Base-by-base conservation (phyloP, 2,888 invertebrate genomes). In the Andrena trimmerana region DNA sequence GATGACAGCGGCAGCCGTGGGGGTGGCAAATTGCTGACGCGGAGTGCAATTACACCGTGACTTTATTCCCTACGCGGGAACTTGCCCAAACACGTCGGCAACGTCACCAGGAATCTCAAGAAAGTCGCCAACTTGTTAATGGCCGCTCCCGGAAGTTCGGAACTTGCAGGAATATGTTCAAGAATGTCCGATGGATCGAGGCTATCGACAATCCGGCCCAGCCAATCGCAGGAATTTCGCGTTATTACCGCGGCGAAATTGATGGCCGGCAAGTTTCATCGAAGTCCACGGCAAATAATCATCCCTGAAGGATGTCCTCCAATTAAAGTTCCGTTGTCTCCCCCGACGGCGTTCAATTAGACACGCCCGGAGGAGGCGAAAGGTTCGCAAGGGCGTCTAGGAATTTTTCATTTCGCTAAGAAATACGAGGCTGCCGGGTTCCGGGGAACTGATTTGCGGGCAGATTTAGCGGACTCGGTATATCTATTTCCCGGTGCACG, bases 401-500 rank as follows among this genome's bases (percentile, higher is more conserved):
- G 66, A 71, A 80, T 66, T 71, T 71, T 80, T 78, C 78, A 70
- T 68, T 74, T 50, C 48, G 7, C 48, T 62, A 73, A 73, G 72
- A 57, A 78, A 75, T 54, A 57, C 62, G 68, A 27, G 16, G 13
- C 20, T 24, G 6, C 6, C 8, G 33, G 20, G 33, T 52, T 27
- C 31, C 31, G 62, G 27, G 6, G 24, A 27, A 60, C 73, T 63
- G 48, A 42, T 80, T 71, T 36, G 66, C 20, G 71, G 60, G n/a
- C 42, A 33, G 52, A 77, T 77, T 77, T 59, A 66, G 20, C 52
- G 50, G 13, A 8, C 6, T 50, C 24, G 42, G 71, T 71, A 80
- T 78, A 80, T 80, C 24, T 79, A 78, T 80, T 71, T 80, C 50
- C 27, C n/a, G 16, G n/a, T n/a, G 10, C 60, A 7, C 62, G 76